A percentile compares a stretch with the other conserved stretches of the same genome.
Conservation (phyloP, 2,113 vertebrate species). For the Epinephelus lanceolatus region DNA sequence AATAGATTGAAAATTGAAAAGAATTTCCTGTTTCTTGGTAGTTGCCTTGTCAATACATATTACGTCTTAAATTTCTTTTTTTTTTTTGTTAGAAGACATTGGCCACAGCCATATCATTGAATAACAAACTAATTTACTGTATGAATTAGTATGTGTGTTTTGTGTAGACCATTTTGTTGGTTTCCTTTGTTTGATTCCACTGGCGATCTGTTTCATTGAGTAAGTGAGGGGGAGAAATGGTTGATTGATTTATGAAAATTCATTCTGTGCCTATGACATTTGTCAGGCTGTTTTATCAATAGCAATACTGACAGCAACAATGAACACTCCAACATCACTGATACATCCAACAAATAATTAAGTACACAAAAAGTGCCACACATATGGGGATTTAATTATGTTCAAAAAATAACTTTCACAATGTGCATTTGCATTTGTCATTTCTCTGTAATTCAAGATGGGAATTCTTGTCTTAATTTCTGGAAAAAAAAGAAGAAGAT, state of each 20-base stretch:
- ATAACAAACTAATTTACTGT: slow-evolving; percentile 29
- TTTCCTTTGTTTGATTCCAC: slow-evolving; percentile 51
- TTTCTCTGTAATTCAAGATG: slow-evolving; percentile 21
- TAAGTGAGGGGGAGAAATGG: slow-evolving; percentile 2
- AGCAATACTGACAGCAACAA: slow-evolving; percentile 62
- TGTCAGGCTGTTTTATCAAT: slow-evolving; percentile 63
- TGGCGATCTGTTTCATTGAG: slow-evolving; percentile 38
- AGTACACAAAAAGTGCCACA: neutral
- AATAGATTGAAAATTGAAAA: slow-evolving; percentile 13
- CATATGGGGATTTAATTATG: slow-evolving; percentile 39
- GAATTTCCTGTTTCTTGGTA: slow-evolving; percentile 8
- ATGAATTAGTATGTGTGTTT: slow-evolving; percentile 44
- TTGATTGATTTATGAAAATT: slow-evolving; percentile 77
- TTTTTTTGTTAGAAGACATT: slow-evolving; percentile 13
- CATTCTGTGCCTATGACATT: slow-evolving; percentile 59
- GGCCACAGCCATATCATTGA: slow-evolving; percentile 9
- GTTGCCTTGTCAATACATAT: slow-evolving; percentile 3
- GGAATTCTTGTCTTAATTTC: slow-evolving; percentile 55
- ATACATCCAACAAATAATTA: slow-evolving; percentile 34
- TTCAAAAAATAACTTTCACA: slow-evolving; percentile 14
- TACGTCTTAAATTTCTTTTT: neutral
- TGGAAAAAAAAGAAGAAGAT: slow-evolving; percentile 39
- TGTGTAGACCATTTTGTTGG: slow-evolving; percentile 14
- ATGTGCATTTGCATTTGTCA: slow-evolving; percentile 29
- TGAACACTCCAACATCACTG: slow-evolving; percentile 49